phyloP scores from a whole-genome alignment of 2,797 vertebrate species.

The Arctocebus calabarensis region DNA sequence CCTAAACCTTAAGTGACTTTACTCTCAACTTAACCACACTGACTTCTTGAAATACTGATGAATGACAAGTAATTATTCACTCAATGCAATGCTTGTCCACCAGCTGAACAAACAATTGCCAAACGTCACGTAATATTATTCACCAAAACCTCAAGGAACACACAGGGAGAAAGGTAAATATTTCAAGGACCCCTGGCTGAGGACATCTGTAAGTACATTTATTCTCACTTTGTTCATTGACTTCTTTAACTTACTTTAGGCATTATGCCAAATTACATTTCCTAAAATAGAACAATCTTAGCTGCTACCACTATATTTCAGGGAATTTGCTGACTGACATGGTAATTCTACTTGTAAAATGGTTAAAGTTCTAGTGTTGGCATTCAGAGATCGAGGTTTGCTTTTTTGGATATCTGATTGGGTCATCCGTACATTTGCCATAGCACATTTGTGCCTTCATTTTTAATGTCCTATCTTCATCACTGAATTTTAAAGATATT shows the following conservation, averaged over 20 bases:
- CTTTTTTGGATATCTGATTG: not conserved
- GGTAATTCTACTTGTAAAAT: slow-evolving; percentile 59
- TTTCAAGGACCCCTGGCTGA: slow-evolving; percentile 58
- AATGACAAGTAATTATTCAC: slow-evolving; percentile 74
- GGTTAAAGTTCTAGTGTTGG: not conserved
- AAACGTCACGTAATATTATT: slow-evolving; percentile 55
- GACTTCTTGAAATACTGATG: slow-evolving; percentile 67
- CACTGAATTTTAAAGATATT: not conserved
- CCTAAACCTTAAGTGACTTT: slow-evolving; percentile 65
- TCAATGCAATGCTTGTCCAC: slow-evolving; percentile 71
- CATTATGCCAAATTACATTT: not conserved
- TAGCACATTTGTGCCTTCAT: not conserved
- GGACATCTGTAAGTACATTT: not conserved
- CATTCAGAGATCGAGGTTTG: not conserved
- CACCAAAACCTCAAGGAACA: slow-evolving; percentile 56
- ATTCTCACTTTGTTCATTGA: slow-evolving; percentile 10
- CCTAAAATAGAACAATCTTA: not conserved
- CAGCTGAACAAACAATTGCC: slow-evolving; percentile 58
- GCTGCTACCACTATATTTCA: not conserved
- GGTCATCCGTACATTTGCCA: not conserved
- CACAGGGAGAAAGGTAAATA: slow-evolving; percentile 50
- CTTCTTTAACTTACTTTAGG: slow-evolving; percentile 6
- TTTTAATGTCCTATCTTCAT: not conserved
- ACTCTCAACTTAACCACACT: slow-evolving; percentile 13
- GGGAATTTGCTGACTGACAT: not conserved